These are phyloP conservation scores for Thunnus albacares DNA, from an alignment of 2,797 vertebrate genomes.

Conservation along the genomic window DNA sequence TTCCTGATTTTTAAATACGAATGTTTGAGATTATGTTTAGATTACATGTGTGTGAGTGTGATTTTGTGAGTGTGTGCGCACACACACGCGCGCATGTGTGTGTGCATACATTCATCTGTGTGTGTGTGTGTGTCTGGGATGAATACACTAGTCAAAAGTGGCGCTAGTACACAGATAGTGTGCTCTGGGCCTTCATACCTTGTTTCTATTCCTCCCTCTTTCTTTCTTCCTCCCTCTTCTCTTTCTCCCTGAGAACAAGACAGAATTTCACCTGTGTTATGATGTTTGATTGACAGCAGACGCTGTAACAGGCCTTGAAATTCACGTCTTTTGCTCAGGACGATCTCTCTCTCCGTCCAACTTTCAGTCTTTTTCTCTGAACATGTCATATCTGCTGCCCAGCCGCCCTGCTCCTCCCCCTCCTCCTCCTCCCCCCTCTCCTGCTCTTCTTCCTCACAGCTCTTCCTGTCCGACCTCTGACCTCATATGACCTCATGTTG, in stretches of 20 bases:
- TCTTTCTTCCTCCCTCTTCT: conserved; percentile 60
- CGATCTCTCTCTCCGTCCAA: conserved; percentile 50
- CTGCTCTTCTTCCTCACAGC: conserved; percentile 87
- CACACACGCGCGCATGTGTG: conserved; percentile 35
- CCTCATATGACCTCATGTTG: conserved; percentile 90
- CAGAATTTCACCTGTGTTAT: conserved; percentile 44
- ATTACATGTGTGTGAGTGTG: conserved; percentile 35
- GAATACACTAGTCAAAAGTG: conserved; percentile 70
- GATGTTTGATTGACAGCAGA: conserved; percentile 24
- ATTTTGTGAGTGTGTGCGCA: conserved; percentile 33
- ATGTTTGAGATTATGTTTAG: conserved; percentile 23
- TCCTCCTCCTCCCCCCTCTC: conserved; percentile 73
- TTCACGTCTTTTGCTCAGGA: conserved; percentile 71
- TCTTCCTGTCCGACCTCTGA: conserved; percentile 91
- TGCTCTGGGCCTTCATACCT: conserved; percentile 83
- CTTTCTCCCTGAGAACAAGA: conserved; percentile 73
- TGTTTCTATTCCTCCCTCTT: conserved; percentile 74
- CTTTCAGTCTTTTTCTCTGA: conserved; percentile 77
- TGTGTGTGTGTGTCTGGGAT: conserved; percentile 73
- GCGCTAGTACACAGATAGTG: conserved; percentile 63
- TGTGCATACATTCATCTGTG: conserved; percentile 22
- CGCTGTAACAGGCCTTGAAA: conserved; percentile 29
- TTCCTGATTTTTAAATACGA: neutral
- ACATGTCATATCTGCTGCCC: conserved; percentile 87
- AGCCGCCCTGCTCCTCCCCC: conserved; percentile 79